Base-by-base conservation (phyloP, 1,140 invertebrate genomes). In the Oryctes rhinoceros region DNA sequence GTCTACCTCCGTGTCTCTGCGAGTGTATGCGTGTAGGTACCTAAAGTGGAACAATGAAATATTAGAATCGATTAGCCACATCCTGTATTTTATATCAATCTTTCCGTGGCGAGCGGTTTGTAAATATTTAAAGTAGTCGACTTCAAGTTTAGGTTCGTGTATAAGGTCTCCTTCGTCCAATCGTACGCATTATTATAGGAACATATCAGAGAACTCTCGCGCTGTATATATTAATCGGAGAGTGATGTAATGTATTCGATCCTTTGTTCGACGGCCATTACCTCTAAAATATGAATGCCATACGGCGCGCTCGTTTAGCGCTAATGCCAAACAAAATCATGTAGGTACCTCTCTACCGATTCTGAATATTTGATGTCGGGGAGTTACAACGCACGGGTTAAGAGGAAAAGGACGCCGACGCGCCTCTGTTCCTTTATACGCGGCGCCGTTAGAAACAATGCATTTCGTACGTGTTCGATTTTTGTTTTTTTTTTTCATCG, bases 51-150 rank as follows among this genome's bases (percentile, higher is more conserved):
- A 67, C 62, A 67, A 67, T 67, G 62, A 67, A 67, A 67, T 67
- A 67, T 67, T 67, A 67, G 62, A 67, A 67, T 67, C 62, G 20
- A 67, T 67, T 67, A 67, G 62, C 18, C 13, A 67, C 62, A 67
- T 67, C 62, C 62, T 67, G 62, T 67, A 67, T 67, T 67, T 67
- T 67, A 67, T 67, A 67, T 67, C 62, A 67, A 67, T 67, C 62
- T 67, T 35, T 24, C 20, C 9, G 18, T 24, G 62, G 20, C 5
- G 30, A 24, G 7, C 62, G 20, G 20, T 18, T 11, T 35, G 62
- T 67, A 67, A 67, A 67, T 67, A 67, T 67, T 67, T 67, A 67
- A 35, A 67, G 20, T 10, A 24, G 11, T n/a, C 3, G 62, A 10
- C 62, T 18, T 20, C 9, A 3, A n/a, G n/a, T 5, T 10, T 20